These are phyloP conservation scores for Mustela lutreola DNA, from an alignment of 2,113 vertebrate genomes.

Conservation along the genomic window DNA sequence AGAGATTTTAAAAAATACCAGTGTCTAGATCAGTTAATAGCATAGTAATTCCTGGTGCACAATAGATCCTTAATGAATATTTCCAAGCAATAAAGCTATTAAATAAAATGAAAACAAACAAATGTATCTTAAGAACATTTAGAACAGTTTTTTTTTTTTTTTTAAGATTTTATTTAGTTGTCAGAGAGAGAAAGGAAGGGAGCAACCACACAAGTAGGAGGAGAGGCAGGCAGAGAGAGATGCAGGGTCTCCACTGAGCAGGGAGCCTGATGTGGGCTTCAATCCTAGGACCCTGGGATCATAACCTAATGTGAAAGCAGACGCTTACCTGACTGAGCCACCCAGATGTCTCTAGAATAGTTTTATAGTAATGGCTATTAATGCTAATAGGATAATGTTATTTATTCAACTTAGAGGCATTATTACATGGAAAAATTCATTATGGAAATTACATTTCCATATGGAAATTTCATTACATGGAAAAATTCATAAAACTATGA, in stretches of 20 bases:
- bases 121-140: constrained; percentile 32
- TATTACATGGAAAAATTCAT: constrained; percentile 25
- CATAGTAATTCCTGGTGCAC: neutral
- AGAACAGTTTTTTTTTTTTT: neutral
- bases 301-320: too few relatives aligned
- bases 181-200: too few relatives aligned
- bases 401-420: constrained; percentile 47
- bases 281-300: too few relatives aligned
- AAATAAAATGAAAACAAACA: constrained; percentile 36
- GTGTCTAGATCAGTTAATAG: neutral
- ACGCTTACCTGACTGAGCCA: too few relatives aligned
- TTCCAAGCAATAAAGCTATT: constrained; percentile 35
- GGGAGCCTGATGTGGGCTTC: too few relatives aligned
- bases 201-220: too few relatives aligned
- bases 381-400: constrained; percentile 14
- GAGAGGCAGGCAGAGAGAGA: too few relatives aligned
- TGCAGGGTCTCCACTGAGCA: too few relatives aligned
- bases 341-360: neutral
- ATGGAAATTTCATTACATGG: neutral
- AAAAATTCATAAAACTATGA: constrained; percentile 48
- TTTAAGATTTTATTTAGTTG: too few relatives aligned
- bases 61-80: neutral
- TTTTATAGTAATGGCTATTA: neutral
- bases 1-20: neutral
- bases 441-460: neutral